These are phyloP conservation scores for Cheilosia impressa DNA, from an alignment of 2,888 invertebrate genomes.

Conservation along the genomic window DNA sequence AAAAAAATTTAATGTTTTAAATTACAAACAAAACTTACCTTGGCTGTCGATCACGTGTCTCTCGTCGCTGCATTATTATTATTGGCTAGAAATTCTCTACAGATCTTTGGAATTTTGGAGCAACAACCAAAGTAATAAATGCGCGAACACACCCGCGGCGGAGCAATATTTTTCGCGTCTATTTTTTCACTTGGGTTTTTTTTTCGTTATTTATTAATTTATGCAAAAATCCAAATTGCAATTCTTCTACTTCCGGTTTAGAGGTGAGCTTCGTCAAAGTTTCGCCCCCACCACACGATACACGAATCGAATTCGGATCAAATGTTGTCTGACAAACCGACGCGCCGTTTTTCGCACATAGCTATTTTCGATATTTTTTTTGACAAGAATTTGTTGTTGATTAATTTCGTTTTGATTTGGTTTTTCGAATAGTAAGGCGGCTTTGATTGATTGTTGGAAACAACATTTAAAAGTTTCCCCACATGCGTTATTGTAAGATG, in stretches of 20 bases:
- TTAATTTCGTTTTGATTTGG: slow-evolving; percentile 37
- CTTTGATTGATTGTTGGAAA: slow-evolving; percentile 40
- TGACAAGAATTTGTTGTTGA: slow-evolving; percentile 9
- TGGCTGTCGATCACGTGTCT: slow-evolving; percentile 71
- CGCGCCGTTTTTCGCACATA: slow-evolving; percentile 54
- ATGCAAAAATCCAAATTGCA: slow-evolving; percentile 17
- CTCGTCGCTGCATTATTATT: slow-evolving; percentile 71
- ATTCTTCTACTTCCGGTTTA: slow-evolving; percentile 4
- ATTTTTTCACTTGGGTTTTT: slow-evolving; percentile 17
- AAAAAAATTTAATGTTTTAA: not conserved
- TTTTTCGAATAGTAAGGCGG: slow-evolving; percentile 32
- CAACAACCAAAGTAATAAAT: slow-evolving; percentile 53
- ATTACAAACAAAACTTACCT: slow-evolving; percentile 52
- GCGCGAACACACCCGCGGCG: slow-evolving; percentile 56
- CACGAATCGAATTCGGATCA: slow-evolving; percentile 50
- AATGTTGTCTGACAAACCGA: slow-evolving; percentile 34
- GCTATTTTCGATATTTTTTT: slow-evolving; percentile 27
- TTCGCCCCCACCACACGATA: slow-evolving; percentile 24
- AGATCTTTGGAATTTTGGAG: slow-evolving; percentile 36
- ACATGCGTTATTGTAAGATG: not conserved
- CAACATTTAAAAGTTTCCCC: not conserved
- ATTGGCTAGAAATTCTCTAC: slow-evolving; percentile 50
- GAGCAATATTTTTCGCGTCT: slow-evolving; percentile 34
- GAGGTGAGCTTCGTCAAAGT: slow-evolving; percentile 24
- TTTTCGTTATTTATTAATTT: slow-evolving; percentile 1